Base-by-base conservation (phyloP, 1,140 invertebrate species). In the Diploscapter pachys region DNA sequence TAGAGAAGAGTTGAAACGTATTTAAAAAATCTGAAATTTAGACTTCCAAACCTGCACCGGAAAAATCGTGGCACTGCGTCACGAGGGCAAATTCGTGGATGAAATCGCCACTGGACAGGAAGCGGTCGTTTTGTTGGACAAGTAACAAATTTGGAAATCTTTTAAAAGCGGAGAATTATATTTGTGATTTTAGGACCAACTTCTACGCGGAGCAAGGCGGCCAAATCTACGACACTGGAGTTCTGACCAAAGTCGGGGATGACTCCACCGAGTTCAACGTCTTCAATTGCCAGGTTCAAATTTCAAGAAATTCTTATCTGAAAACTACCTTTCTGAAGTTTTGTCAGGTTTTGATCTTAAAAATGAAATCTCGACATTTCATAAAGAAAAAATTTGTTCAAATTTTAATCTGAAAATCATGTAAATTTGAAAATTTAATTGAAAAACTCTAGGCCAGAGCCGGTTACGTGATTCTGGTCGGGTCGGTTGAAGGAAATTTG, bases 141-240 rank as follows among this genome's bases (percentile, higher is more conserved):
- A 89, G 31, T 31, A 80, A 99, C 96, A 0, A 31, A 31, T 31
- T 31, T 88, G 86, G 31, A 31, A 31, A 31, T 1, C 31, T 31
- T 31, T 31, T 31, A 31, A 31, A 31, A 31, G 1, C 31, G 31
- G 31, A 31, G 31, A 31, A 31, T 31, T 31, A 31, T 31, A 31
- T 31, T 31, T 31, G 31, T 31, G 31, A 31, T 31, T 31, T 31
- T 31, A 31, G 31, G 9, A 74, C 73, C 3, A 76, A 76, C 78
- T 98, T 98, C 86, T 85, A 85, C 68, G 95, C 95, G 5, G 96
- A 99, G 87, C 93, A 96, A 88, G 97, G 97, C 81, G 97, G 97
- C 11, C 97, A 99, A 88, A 95, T 98, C 80, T 96, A 91, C 86
- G 97, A 99, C 87, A 93, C 95, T 86, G 97, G 96, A 31, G 96